phyloP scores from a whole-genome alignment of 2,888 invertebrate genomes.

The Pristionchus exspectatus region DNA sequence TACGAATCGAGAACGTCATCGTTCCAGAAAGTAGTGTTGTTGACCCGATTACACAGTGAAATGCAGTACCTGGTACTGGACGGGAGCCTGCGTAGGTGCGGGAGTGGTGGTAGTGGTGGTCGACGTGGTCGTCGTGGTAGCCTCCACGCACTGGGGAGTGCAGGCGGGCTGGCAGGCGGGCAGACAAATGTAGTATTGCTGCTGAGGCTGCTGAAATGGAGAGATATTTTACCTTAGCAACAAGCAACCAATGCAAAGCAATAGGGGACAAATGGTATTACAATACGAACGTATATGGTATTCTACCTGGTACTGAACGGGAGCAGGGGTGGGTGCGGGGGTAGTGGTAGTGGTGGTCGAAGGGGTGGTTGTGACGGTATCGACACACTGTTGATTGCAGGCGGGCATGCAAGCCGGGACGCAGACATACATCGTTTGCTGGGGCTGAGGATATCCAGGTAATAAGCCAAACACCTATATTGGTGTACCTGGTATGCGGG shows the following conservation, averaged over 20 bases:
- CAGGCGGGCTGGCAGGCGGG: slow-evolving; percentile 33
- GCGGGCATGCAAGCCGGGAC: not conserved
- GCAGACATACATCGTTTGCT: not conserved
- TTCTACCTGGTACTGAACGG: not conserved
- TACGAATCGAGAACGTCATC: not conserved
- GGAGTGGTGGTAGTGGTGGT: not conserved
- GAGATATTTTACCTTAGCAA: too few species aligned
- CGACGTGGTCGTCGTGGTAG: not conserved
- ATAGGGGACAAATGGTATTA: too few species aligned
- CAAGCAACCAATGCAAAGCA: too few species aligned
- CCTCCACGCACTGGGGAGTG: slow-evolving; percentile 30
- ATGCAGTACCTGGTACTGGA: not conserved
- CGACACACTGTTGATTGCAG: not conserved
- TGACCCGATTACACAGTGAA: too few species aligned
- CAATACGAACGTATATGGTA: not conserved
- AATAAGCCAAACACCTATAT: too few species aligned
- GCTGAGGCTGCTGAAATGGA: too few species aligned
- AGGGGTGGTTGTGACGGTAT: not conserved
- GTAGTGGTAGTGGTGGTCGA: not conserved
- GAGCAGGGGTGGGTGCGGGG: not conserved
- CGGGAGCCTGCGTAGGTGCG: not conserved
- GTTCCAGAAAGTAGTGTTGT: too few species aligned
- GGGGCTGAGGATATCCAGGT: not conserved
- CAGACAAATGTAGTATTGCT: not conserved
- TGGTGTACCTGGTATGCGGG: slow-evolving; percentile 1